Evolutionary conservation across 2,888 invertebrate genomes (phyloP), one percentile per base, ranked within the genome.

Genomic region (Hirudinaria manillensis): DNA sequence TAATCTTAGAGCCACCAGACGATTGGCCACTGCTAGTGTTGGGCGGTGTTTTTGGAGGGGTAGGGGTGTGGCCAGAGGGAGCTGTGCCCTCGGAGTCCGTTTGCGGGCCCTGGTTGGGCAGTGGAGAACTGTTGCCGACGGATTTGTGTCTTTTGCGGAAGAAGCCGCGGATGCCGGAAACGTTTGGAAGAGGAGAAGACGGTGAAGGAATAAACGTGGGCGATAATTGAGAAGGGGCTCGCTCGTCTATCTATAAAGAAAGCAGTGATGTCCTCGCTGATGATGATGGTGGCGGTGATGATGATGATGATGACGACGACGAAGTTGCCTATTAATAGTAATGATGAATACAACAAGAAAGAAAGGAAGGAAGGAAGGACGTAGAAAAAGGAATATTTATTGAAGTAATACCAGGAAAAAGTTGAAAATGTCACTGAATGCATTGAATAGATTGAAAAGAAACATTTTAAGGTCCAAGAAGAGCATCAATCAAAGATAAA

Each of bases 131-230:
- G 34, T 32, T 75, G 6, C 70, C 61, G 53, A 77, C 77, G n/a
- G 79, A 78, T 66, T 80, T 80, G 76, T 79, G 79, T n/a, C 78
- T 70, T 74, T 78, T 79, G 32, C 79, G 76, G 77, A 80, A 79
- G 70, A 80, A 75, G 51, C 77, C 77, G 6, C 77, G 56, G 67
- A 73, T 73, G 7, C 71, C 61, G 32, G 70, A 66, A 29, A 45
- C 75, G 24, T 55, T 67, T 19, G 51, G 55, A 27, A 45, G 34
- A 13, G 51, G 36, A n/a, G 34, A 24, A 4, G 38, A n/a, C 2
- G 68, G 36, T 13, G 66, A 24, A 45, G 45, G 45, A 10, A 45
- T 45, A 10, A 10, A 45, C 10, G 73, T 16, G 7, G 38, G 27
- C 24, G 24, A 24, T 4, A 24, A 34, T 68, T 24, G 68, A 36